Base-by-base conservation (phyloP, 2,888 invertebrate genomes). In the Drosophila melanosoma region DNA sequence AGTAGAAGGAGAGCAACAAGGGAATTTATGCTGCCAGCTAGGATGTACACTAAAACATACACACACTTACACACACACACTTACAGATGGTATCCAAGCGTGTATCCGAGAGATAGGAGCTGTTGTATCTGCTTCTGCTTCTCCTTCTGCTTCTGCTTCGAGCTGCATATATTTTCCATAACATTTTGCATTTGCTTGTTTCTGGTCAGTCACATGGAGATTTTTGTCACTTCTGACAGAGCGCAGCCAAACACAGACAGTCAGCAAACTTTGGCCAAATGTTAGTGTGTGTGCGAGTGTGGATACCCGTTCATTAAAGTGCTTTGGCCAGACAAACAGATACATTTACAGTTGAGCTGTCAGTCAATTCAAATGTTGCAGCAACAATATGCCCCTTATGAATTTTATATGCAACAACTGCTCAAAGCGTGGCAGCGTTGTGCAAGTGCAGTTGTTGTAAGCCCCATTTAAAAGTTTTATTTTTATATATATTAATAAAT, bases 121-220 rank as follows among this genome's bases (percentile, higher is more conserved):
- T 61, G 32, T 51, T 42, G 61, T 36, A 58, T 54, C 59, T 60
- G 61, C 26, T 26, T 5, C 26, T 26, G 26, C 26, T 1, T 5
- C 26, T 26, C 2, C 26, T 1, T 26, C 26, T 26, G 26, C 26
- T 29, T 29, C 5, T 29, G 5, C 29, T 42, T 66, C 20, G 38
- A 68, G 58, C 61, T 65, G 61, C 42, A 53, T 70, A 57, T 71
- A 51, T 59, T 36, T 64, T 42, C 51, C 79, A 78, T 74, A 65
- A 72, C 48, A 68, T 76, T 82, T 76, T 68, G 76, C 76, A 73
- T 73, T 71, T 76, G 75, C 82, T 74, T 76, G 76, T 73, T 79
- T 79, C 76, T 79, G 76, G 79, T 66, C 82, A 82, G 82, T 60
- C 53, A 48, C 59, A 51, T 49, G 56, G 23, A 72, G 72, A 79